Conservation (phyloP, 2,113 vertebrate species). For the Guaruba guarouba region DNA sequence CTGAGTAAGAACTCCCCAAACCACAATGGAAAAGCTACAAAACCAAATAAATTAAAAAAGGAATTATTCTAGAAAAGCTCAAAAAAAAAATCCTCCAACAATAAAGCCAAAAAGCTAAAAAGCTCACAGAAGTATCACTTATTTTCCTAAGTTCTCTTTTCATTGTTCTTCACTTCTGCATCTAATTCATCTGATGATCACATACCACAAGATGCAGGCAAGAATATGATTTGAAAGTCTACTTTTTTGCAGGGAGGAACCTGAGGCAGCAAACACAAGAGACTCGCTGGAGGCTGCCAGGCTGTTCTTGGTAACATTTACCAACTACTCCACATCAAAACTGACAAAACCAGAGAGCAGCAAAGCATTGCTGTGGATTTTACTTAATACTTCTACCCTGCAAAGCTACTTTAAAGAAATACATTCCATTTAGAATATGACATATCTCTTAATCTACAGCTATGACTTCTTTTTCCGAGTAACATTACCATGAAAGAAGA, state of each 20-base stretch:
- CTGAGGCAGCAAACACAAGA: background rate
- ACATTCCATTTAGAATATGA: background rate
- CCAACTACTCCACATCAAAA: background rate
- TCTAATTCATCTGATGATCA: background rate
- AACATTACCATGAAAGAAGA: background rate
- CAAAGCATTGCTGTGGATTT: background rate
- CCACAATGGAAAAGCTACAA: conserved; percentile 90
- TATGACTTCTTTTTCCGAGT: conserved; percentile 10
- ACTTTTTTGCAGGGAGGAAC: background rate
- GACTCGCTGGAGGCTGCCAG: background rate
- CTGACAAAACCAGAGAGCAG: background rate
- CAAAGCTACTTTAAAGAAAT: background rate
- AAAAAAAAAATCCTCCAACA: background rate
- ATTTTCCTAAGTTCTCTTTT: background rate
- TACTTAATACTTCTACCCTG: background rate
- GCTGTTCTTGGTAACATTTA: background rate
- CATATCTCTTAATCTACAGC: background rate
- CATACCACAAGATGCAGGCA: background rate
- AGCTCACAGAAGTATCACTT: background rate
- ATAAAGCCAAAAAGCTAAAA: background rate
- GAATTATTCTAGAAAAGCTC: background rate
- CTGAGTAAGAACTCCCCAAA: conserved; percentile 96
- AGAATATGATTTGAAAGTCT: background rate
- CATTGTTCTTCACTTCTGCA: background rate
- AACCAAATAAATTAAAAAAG: background rate